Evolutionary conservation across 2,113 vertebrate genomes (phyloP).

Genomic region (Macrotus californicus): DNA sequence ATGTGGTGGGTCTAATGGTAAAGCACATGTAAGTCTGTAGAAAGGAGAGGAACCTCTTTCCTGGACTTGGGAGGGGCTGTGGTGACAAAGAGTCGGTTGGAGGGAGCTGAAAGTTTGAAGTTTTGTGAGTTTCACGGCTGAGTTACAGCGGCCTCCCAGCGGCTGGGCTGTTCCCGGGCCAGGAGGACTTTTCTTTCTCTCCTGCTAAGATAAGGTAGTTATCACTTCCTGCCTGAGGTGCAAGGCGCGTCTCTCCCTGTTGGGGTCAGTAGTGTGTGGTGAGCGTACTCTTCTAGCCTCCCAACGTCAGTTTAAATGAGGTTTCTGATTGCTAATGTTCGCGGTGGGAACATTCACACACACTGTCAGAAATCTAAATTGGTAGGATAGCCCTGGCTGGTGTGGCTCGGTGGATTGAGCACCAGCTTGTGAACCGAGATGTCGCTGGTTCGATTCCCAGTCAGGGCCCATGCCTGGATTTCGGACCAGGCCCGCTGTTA

Average conservation of each 20-base stretch:
- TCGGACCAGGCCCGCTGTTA: accelerated
- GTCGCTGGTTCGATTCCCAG: no score
- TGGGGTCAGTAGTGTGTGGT: no score
- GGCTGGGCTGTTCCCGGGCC: background rate
- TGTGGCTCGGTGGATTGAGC: no score
- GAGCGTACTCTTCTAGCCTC: background rate
- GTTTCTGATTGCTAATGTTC: background rate
- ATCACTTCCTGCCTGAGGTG: background rate
- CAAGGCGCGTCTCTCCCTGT: background rate
- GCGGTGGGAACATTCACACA: background rate
- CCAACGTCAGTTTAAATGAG: background rate
- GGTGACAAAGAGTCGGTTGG: background rate
- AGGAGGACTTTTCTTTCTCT: background rate
- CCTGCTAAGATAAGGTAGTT: background rate
- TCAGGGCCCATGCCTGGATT: no score
- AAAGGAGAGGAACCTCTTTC: background rate
- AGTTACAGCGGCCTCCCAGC: background rate
- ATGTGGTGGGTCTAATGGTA: background rate
- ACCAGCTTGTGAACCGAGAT: no score
- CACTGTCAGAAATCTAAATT: background rate
- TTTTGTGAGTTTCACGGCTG: background rate
- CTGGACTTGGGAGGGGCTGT: background rate
- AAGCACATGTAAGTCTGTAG: background rate
- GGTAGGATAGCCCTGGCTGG: no score
- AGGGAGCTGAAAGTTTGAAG: background rate